Evolutionary conservation across 2,113 vertebrate species (phyloP).

Genomic region (Sclerurus mexicanus): DNA sequence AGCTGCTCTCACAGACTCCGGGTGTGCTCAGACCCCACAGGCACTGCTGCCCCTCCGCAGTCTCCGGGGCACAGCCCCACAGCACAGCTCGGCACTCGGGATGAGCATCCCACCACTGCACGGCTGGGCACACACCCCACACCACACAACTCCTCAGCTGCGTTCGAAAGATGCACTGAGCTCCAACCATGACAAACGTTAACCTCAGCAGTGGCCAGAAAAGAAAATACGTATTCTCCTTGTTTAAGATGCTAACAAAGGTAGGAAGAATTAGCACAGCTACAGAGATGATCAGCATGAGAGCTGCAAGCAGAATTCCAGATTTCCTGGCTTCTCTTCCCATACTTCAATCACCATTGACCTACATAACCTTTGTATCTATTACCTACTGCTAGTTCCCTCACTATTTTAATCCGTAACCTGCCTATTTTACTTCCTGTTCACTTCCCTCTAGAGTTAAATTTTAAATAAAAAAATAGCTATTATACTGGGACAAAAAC

Average conservation of each 20-base stretch:
- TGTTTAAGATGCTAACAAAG: neutral
- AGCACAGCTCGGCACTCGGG: fast-evolving
- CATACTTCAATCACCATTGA: neutral
- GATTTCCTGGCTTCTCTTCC: neutral
- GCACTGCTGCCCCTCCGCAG: neutral
- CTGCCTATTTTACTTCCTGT: neutral
- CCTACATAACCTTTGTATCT: neutral
- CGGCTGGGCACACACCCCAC: neutral
- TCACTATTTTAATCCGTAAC: neutral
- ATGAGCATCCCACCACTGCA: neutral
- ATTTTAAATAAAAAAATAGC: neutral
- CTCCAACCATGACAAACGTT: neutral
- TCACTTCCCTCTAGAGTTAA: neutral
- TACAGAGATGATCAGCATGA: neutral
- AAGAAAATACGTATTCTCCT: fast-evolving
- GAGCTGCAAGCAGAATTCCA: neutral
- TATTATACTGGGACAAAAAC: neutral
- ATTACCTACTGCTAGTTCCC: neutral
- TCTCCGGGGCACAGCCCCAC: neutral
- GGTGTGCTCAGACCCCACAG: fast-evolving
- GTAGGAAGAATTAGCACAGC: neutral
- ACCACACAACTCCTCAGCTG: neutral
- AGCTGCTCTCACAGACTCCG: neutral
- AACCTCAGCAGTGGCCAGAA: neutral
- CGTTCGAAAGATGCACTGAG: neutral